Evolutionary conservation across 53 echinoderm and acorn worm genomes (phyloP).

Genomic region (Apostichopus leukothele): DNA sequence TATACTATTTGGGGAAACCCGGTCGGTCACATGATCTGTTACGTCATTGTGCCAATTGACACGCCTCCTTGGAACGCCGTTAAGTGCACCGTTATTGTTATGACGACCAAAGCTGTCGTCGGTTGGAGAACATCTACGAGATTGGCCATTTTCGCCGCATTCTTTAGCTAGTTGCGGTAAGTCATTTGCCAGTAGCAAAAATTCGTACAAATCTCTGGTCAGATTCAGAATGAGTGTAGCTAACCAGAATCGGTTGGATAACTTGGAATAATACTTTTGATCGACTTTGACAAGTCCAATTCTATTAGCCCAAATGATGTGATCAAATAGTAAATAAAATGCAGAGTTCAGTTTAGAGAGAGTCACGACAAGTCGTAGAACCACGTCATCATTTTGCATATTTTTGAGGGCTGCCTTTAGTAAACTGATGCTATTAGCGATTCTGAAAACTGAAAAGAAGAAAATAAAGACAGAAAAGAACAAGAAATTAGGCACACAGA

Average conservation of each 20-base stretch:
- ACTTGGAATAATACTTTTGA: constrained; percentile 65
- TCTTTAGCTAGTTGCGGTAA: constrained; percentile 37
- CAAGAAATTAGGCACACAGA: neutral
- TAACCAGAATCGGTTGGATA: constrained; percentile 91
- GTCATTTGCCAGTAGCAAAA: constrained; percentile 55
- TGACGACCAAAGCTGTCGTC: neutral
- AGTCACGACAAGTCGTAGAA: constrained; percentile 79
- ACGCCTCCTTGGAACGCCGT: constrained; percentile 34
- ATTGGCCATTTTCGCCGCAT: neutral
- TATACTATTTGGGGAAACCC: neutral
- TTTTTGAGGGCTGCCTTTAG: constrained; percentile 71
- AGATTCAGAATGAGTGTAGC: constrained; percentile 83
- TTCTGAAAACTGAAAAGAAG: constrained; percentile 69
- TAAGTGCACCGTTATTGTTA: neutral
- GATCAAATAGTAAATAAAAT: constrained; percentile 87
- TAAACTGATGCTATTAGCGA: constrained; percentile 85
- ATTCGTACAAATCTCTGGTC: constrained; percentile 79
- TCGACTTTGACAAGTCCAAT: constrained; percentile 69
- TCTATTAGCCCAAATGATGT: constrained; percentile 87
- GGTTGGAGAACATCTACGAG: neutral
- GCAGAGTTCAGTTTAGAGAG: constrained; percentile 93
- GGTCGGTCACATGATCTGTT: neutral
- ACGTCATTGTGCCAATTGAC: constrained; percentile 47
- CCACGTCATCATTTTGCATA: constrained; percentile 70
- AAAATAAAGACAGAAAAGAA: neutral